phyloP scores from a whole-genome alignment of 2,797 vertebrate genomes.

The Lepus townsendii region DNA sequence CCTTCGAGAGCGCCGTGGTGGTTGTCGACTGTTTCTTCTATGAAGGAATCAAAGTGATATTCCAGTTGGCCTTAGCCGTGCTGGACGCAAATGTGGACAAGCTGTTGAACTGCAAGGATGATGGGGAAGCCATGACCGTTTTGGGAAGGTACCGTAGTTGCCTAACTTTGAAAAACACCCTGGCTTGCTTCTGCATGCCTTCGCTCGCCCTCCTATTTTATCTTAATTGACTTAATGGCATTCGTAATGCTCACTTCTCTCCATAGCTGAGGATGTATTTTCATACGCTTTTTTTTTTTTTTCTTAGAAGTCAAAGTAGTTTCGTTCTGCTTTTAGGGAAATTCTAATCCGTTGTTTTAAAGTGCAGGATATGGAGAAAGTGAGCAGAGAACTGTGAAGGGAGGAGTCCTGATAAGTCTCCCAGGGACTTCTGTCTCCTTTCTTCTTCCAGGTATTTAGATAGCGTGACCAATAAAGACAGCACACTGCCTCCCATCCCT shows the following conservation, averaged over 20 bases:
- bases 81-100: slow-evolving; percentile 97
- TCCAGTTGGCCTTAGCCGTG: slow-evolving; percentile 97
- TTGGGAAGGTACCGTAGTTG: slow-evolving; percentile 93
- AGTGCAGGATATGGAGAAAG: neutral
- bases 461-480: slow-evolving; percentile 98
- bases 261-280: neutral
- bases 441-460: slow-evolving; percentile 94
- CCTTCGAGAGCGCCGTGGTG: slow-evolving; percentile 98
- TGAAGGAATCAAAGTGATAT: slow-evolving; percentile 99
- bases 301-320: neutral
- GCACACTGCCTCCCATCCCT: slow-evolving; percentile 97
- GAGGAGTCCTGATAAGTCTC: neutral
- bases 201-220: neutral
- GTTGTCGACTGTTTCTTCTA: slow-evolving; percentile 99
- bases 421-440: neutral
- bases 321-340: neutral
- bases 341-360: neutral
- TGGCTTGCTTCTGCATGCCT: neutral
- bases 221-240: neutral
- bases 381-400: rapidly evolving
- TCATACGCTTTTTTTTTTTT: neutral
- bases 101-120: slow-evolving; percentile 96
- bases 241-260: neutral
- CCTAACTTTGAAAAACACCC: neutral
- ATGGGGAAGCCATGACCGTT: slow-evolving; percentile 99